A percentile compares a stretch with the other conserved stretches of the same genome.
phyloP scores from a whole-genome alignment of 2,113 vertebrate genomes.

The Orycteropus afer region DNA sequence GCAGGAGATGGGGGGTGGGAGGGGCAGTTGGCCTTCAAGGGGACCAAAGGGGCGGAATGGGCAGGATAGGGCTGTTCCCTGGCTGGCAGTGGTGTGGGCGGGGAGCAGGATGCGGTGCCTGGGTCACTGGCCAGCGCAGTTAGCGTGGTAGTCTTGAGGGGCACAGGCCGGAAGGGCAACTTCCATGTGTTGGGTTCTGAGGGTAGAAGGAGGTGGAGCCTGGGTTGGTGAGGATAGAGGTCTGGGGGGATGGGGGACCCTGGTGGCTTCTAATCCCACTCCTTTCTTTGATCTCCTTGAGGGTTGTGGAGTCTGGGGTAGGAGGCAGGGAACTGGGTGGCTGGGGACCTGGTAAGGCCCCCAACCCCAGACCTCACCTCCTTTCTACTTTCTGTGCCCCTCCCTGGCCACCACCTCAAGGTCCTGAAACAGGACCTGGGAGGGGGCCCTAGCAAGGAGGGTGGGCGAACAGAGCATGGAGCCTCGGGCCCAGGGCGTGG shows the following conservation, averaged over 20 bases:
- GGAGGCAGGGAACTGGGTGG: too few relatives aligned
- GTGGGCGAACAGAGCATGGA: too few relatives aligned
- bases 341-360: not conserved
- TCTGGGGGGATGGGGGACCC: not conserved
- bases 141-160: not conserved
- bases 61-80: too few relatives aligned
- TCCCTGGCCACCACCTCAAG: not conserved
- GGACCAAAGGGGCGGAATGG: not conserved
- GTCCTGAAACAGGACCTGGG: not conserved
- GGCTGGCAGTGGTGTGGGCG: not conserved
- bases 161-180: not conserved
- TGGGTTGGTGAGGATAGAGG: too few relatives aligned
- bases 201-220: not conserved
- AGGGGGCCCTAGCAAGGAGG: too few relatives aligned
- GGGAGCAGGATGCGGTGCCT: not conserved
- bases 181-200: not conserved
- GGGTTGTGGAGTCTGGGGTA: not conserved
- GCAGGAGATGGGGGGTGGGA: too few relatives aligned
- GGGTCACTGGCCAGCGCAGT: fast-evolving
- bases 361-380: not conserved
- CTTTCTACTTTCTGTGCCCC: not conserved
- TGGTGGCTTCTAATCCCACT: not conserved
- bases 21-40: not conserved
- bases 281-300: not conserved
- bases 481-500: too few relatives aligned